These are phyloP conservation scores for Mythimna ferrago DNA, from an alignment of 2,888 invertebrate genomes.

Conservation along the genomic window DNA sequence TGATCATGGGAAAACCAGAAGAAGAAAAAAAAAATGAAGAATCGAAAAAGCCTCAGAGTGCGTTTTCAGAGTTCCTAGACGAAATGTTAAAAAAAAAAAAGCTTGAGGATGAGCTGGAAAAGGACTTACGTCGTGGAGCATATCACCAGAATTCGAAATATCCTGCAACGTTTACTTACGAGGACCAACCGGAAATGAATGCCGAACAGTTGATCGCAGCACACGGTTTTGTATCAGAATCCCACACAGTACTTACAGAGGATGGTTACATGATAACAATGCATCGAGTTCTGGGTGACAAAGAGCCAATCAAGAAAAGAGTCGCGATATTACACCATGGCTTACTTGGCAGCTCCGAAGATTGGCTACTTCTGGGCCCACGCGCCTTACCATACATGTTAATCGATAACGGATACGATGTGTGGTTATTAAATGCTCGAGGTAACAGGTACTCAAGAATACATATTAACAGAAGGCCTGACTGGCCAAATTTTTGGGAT, in stretches of 20 bases:
- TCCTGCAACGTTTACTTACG: background rate
- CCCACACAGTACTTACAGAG: slow-evolving; percentile 68
- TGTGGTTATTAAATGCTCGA: slow-evolving; percentile 89
- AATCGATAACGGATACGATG: slow-evolving; percentile 88
- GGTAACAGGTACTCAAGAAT: slow-evolving; percentile 75
- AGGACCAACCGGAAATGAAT: slow-evolving; percentile 10
- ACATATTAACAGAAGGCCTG: slow-evolving; percentile 54
- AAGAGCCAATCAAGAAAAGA: slow-evolving; percentile 28
- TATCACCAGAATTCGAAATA: accelerated
- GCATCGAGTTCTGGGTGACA: slow-evolving; percentile 65
- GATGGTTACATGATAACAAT: slow-evolving; percentile 74
- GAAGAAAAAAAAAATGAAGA: slow-evolving; percentile 40
- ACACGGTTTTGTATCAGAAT: slow-evolving; percentile 68
- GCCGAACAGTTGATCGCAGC: slow-evolving; percentile 44
- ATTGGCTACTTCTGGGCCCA: slow-evolving; percentile 74
- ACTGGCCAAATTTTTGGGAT: slow-evolving; percentile 71
- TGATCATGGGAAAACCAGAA: slow-evolving; percentile 4
- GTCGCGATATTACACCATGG: slow-evolving; percentile 74
- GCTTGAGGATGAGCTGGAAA: background rate
- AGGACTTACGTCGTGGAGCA: background rate
- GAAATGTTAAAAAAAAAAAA: slow-evolving; percentile 38
- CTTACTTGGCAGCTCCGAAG: slow-evolving; percentile 73
- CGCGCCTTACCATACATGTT: slow-evolving; percentile 77
- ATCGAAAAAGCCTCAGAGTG: slow-evolving; percentile 56
- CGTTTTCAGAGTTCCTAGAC: slow-evolving; percentile 60